These are phyloP conservation scores for Chiloscyllium punctatum DNA, from an alignment of 2,797 vertebrate genomes.

Conservation along the genomic window DNA sequence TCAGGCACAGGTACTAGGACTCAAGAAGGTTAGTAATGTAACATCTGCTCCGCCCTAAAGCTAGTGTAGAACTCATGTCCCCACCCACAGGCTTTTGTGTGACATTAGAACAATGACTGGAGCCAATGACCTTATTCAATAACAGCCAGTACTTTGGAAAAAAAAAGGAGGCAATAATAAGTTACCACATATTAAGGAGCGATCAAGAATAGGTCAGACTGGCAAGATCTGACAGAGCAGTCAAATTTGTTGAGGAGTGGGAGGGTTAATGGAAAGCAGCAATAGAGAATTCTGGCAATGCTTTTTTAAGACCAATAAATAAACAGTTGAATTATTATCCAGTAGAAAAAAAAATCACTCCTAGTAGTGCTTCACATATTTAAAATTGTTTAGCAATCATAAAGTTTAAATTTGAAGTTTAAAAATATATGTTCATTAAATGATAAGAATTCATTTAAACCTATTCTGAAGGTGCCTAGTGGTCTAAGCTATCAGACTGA, in stretches of 20 bases:
- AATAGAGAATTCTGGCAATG: background rate
- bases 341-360: background rate
- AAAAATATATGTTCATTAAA: slow-evolving; percentile 27
- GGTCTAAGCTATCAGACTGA: background rate
- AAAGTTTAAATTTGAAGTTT: slow-evolving; percentile 1
- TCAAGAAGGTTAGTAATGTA: no score
- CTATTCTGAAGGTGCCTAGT: background rate
- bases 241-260: background rate
- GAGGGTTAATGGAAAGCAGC: background rate
- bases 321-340: background rate
- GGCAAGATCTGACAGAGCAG: background rate
- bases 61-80: no score
- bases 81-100: no score
- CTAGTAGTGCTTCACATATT: background rate
- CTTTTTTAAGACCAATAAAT: background rate
- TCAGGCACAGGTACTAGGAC: no score
- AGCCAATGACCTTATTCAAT: no score
- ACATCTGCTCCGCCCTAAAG: no score
- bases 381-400: slow-evolving; percentile 23
- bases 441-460: slow-evolving; percentile 32
- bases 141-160: no score
- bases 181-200: background rate
- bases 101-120: no score
- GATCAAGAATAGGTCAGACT: background rate
- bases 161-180: background rate